Conservation (phyloP, 2,113 vertebrate species). For the Campylorhamphus procurvoides region DNA sequence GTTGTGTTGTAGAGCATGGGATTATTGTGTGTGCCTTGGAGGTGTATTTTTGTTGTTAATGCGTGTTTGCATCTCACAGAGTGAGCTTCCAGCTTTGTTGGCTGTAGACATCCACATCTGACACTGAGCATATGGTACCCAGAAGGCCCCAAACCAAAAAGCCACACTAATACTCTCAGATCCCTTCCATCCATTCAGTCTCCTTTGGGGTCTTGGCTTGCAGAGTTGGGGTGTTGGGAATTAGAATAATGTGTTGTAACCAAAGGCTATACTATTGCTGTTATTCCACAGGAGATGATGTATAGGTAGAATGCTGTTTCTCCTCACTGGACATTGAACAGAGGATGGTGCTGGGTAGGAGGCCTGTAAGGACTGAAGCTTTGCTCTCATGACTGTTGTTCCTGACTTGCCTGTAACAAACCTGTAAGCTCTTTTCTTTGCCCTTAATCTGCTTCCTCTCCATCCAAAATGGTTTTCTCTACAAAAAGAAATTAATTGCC, state of each 20-base stretch:
- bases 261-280: not conserved
- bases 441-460: not conserved
- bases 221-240: not conserved
- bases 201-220: not conserved
- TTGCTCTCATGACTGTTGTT: not conserved
- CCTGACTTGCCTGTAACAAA: not conserved
- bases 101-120: not conserved
- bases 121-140: not conserved
- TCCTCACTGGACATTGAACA: not conserved
- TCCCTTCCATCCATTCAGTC: not conserved
- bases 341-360: not conserved
- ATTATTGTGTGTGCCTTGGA: not conserved
- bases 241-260: not conserved
- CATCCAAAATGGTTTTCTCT: not conserved
- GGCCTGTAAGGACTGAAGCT: not conserved
- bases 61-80: not conserved
- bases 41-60: not conserved
- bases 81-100: not conserved
- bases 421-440: not conserved
- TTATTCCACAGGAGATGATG: not conserved
- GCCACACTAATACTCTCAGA: not conserved
- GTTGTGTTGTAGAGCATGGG: not conserved
- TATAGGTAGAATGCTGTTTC: not conserved
- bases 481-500: not conserved
- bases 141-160: not conserved